A percentile compares a stretch with the other conserved stretches of the same genome.
Conservation (phyloP, 2,797 vertebrate species). For the Oreochromis mossambicus region DNA sequence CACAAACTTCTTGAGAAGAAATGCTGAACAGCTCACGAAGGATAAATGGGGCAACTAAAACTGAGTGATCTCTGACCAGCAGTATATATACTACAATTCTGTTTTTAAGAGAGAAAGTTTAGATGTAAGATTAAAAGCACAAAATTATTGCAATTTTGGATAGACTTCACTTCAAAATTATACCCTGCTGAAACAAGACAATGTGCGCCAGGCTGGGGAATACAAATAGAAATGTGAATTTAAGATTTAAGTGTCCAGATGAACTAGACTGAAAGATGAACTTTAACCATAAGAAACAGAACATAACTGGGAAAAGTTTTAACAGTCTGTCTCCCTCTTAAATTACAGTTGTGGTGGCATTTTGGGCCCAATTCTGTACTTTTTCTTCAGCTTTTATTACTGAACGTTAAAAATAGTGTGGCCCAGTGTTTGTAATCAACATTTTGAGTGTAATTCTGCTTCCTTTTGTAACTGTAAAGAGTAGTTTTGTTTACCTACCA, state of each 20-base stretch:
- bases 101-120: neutral
- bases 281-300: slow-evolving; percentile 7
- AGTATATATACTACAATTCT: neutral
- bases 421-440: neutral
- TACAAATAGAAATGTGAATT: slow-evolving; percentile 36
- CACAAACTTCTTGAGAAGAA: neutral
- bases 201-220: neutral
- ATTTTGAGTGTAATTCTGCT: neutral
- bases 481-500: slow-evolving; percentile 73
- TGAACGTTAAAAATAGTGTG: neutral
- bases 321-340: neutral
- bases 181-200: slow-evolving; percentile 26
- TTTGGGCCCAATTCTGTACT: slow-evolving; percentile 6
- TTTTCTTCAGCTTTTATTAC: slow-evolving; percentile 8
- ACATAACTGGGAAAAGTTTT: slow-evolving; percentile 1
- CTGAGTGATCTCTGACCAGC: neutral
- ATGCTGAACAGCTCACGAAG: neutral
- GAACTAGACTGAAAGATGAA: slow-evolving; percentile 1
- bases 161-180: slow-evolving; percentile 35
- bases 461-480: neutral
- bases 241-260: neutral
- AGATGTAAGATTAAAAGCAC: neutral
- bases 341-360: neutral
- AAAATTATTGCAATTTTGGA: slow-evolving; percentile 30
- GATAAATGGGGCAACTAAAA: neutral